Base-by-base conservation (phyloP, 2,113 vertebrate genomes). In the Haemorhous mexicanus region DNA sequence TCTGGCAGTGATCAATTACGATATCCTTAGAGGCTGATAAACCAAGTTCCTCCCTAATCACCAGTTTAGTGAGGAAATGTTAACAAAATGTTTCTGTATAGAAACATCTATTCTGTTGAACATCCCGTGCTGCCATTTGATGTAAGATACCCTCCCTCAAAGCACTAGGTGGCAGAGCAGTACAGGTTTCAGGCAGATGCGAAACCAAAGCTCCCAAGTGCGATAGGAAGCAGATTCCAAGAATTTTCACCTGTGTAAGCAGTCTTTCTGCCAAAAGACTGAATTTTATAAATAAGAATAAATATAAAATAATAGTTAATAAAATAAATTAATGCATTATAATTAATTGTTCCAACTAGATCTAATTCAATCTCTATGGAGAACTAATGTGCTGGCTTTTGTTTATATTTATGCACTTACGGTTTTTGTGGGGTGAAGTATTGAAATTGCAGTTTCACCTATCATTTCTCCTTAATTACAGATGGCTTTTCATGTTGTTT, bases 131-230 rank as follows among this genome's bases (percentile, higher is more conserved):
- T 47, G 44, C 26, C 8, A 11, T 27, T 50, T 41, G 33, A 20
- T 67, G 16, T 6, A 19, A 67, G 55, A 52, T 13, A 27, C 4
- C n/a, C 32, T 80, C 43, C 50, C 47, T 68, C 16, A 41, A 44
- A 90, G 52, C 96, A 88, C 41, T 91, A 96, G 95, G 50, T 92
- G 95, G 95, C 95, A 92, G 92, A 82, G 69, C 41, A 75, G 62
- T 3, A n/a, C 53, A 66, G 44, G 11, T 62, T 74, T 93, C 17
- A 11, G 22, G 37, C 47, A 39, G 6, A 20, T 20, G 37, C 7
- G 7, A 43, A 76, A n/a, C 20, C 24, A 44, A 79, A 73, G 47
- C 6, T 67, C 28, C 8, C 13, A 47, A 23, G 27, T 7, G 59
- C 11, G 10, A 1, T 4, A 18, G 6, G 32, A 69, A 88, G 37